A percentile compares a stretch with the other conserved stretches of the same genome.
phyloP scores from a whole-genome alignment of 2,797 vertebrate species.

The Sebastes vulpes region DNA sequence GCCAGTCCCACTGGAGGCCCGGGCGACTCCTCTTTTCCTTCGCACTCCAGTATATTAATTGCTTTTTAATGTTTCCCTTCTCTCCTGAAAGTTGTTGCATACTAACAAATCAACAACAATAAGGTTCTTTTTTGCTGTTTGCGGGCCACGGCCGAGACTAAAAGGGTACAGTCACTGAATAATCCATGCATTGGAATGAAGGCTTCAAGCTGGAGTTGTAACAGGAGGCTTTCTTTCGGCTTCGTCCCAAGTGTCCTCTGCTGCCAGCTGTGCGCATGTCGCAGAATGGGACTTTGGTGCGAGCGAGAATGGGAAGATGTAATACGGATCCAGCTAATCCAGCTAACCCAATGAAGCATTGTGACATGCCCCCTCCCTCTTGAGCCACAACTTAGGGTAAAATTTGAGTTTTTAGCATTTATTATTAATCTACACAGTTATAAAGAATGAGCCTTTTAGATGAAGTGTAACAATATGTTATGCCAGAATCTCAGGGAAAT shows the following conservation, averaged over 20 bases:
- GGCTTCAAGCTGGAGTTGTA: constrained; percentile 65
- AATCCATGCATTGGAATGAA: constrained; percentile 81
- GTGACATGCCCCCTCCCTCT: constrained; percentile 63
- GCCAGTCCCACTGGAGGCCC: constrained; percentile 73
- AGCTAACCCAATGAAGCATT: constrained; percentile 62
- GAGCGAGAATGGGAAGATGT: constrained; percentile 56
- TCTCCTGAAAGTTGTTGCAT: constrained; percentile 76
- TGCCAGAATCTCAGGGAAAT: constrained; percentile 31
- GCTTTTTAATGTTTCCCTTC: constrained; percentile 87
- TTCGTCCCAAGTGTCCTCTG: constrained; percentile 76
- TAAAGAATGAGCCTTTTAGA: constrained; percentile 47
- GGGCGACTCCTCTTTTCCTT: constrained; percentile 52
- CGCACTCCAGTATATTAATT: constrained; percentile 84
- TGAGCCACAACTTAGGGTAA: constrained; percentile 62
- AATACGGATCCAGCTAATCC: constrained; percentile 66
- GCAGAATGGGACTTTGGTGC: constrained; percentile 64
- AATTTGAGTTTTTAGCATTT: constrained; percentile 77
- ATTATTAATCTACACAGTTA: constrained; percentile 72
- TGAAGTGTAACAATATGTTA: constrained; percentile 32
- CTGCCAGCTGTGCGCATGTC: constrained; percentile 74
- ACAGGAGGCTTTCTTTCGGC: constrained; percentile 71
- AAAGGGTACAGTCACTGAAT: constrained; percentile 83
- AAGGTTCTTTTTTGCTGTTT: constrained; percentile 69
- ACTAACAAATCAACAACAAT: constrained; percentile 84
- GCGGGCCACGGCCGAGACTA: constrained; percentile 66